A percentile compares a stretch with the other conserved stretches of the same genome.
Evolutionary conservation across 1,140 invertebrate genomes (phyloP).

Genomic region (Aphis craccivora): DNA sequence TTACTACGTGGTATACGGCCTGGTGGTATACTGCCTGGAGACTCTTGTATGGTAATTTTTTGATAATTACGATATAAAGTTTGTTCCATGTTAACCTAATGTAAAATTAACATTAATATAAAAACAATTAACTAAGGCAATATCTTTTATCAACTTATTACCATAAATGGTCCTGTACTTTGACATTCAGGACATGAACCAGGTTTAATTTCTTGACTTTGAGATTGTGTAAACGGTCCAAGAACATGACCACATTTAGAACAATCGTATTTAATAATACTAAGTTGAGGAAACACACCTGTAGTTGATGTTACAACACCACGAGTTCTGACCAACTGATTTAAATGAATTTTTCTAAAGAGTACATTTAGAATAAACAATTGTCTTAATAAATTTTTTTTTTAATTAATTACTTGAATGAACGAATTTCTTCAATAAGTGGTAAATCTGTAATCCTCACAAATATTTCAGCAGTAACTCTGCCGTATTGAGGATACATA

Average conservation of each 20-base stretch:
- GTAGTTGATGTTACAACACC: constrained; percentile 97
- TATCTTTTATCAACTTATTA: constrained; percentile 68
- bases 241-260: constrained; percentile 93
- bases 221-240: constrained; percentile 94
- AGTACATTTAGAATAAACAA: constrained; percentile 11
- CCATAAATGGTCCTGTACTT: constrained; percentile 93
- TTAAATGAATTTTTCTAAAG: constrained; percentile 90
- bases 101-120: constrained; percentile 59
- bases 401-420: constrained; percentile 73
- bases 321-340: constrained; percentile 90
- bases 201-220: constrained; percentile 93
- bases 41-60: constrained; percentile 97
- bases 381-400: neutral
- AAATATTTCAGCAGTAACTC: constrained; percentile 91
- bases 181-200: constrained; percentile 98
- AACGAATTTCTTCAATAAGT: constrained; percentile 93
- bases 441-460: constrained; percentile 95
- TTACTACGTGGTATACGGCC: constrained; percentile 98
- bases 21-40: constrained; percentile 89
- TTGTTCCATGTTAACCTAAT: constrained; percentile 90
- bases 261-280: constrained; percentile 97
- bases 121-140: neutral
- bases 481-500: constrained; percentile 95
- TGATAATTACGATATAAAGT: constrained; percentile 99
- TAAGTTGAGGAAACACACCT: constrained; percentile 93